These are phyloP conservation scores for Ctenochaetus hawaiiensis DNA, from an alignment of 2,797 vertebrate genomes.

Conservation along the genomic window DNA sequence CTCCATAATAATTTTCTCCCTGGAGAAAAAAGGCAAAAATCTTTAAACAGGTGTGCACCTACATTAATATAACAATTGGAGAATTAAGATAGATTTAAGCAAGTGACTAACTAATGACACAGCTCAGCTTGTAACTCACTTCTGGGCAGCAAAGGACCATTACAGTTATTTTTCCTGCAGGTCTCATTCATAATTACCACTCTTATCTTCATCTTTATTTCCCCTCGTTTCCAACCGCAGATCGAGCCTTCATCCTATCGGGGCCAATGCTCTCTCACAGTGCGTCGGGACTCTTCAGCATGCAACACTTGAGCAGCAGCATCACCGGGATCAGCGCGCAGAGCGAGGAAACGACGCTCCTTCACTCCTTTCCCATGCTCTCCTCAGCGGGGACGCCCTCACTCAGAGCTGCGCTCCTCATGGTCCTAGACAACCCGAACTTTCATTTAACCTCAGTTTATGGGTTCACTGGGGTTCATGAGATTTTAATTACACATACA, in stretches of 20 bases:
- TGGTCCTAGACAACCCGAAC: constrained; percentile 69
- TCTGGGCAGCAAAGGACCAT: constrained; percentile 33
- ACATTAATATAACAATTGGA: background rate
- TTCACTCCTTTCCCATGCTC: constrained; percentile 51
- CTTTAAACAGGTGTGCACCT: background rate
- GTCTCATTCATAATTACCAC: constrained; percentile 87
- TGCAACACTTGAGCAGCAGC: constrained; percentile 58
- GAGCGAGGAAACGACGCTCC: constrained; percentile 47
- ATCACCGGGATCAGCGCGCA: constrained; percentile 40
- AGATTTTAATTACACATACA: background rate
- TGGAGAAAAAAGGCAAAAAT: background rate
- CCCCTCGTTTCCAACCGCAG: constrained; percentile 71
- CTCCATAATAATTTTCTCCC: background rate
- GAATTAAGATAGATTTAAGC: background rate
- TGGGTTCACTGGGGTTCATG: constrained; percentile 27
- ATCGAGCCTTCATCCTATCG: constrained; percentile 57
- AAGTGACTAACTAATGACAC: constrained; percentile 13
- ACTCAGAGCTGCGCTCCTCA: constrained; percentile 55
- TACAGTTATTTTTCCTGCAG: constrained; percentile 40
- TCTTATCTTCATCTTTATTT: constrained; percentile 91
- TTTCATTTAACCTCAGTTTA: background rate
- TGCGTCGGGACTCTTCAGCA: constrained; percentile 38
- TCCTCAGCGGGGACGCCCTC: constrained; percentile 53
- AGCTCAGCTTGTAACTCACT: constrained; percentile 45
- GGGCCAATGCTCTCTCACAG: constrained; percentile 13